These are phyloP conservation scores for Fragum sueziense DNA, from an alignment of 2,888 invertebrate species.

Conservation along the genomic window DNA sequence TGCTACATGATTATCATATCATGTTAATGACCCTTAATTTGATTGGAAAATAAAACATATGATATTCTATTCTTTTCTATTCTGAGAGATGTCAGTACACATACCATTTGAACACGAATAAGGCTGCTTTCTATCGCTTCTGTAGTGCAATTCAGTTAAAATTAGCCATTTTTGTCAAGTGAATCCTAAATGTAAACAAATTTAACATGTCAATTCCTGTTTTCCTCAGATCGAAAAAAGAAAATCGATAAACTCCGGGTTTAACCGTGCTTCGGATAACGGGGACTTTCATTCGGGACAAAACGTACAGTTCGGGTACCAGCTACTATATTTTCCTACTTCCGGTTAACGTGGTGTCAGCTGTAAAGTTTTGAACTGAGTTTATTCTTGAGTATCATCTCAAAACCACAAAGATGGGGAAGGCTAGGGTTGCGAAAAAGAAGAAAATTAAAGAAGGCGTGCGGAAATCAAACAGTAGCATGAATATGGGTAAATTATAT, in stretches of 20 bases:
- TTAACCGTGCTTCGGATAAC: too few relatives aligned
- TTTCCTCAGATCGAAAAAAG: neutral
- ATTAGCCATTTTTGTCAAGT: neutral
- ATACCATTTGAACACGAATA: neutral
- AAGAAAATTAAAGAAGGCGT: slow-evolving; percentile 84
- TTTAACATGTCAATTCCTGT: neutral
- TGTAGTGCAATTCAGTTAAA: neutral
- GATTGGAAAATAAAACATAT: too few relatives aligned
- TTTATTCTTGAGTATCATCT: neutral
- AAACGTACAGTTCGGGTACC: too few relatives aligned
- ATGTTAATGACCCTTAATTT: too few relatives aligned
- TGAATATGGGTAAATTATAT: slow-evolving; percentile 91
- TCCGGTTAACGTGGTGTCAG: slow-evolving; percentile 16
- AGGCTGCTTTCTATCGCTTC: neutral
- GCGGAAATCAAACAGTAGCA: slow-evolving; percentile 93
- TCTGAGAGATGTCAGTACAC: too few relatives aligned
- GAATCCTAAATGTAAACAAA: neutral
- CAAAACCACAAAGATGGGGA: slow-evolving; percentile 43
- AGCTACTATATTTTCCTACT: neutral
- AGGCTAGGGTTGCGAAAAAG: slow-evolving; percentile 57
- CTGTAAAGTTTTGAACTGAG: neutral
- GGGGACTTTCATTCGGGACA: neutral
- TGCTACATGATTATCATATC: too few relatives aligned
- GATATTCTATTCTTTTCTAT: too few relatives aligned
- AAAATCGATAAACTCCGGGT: neutral